These are phyloP conservation scores for Penelope pileata DNA, from an alignment of 2,113 vertebrate species.

Conservation along the genomic window DNA sequence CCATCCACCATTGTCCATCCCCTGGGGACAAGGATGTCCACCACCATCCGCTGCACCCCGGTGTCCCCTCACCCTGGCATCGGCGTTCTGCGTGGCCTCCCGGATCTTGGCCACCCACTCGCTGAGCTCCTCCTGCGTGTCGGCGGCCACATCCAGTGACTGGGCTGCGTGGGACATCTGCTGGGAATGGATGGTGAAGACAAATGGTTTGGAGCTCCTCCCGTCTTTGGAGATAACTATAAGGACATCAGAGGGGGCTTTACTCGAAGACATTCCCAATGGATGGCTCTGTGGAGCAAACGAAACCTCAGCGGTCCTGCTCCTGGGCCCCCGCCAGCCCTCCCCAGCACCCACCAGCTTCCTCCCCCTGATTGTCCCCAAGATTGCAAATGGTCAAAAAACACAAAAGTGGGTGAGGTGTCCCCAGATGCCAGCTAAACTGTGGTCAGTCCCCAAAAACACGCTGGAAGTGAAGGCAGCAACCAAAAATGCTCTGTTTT, in stretches of 20 bases:
- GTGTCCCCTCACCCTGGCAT: conserved; percentile 86
- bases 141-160: conserved; percentile 87
- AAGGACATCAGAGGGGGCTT: conserved; percentile 83
- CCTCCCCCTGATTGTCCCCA: background rate
- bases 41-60: background rate
- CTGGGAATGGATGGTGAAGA: conserved; percentile 90
- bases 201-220: conserved; percentile 90
- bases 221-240: conserved; percentile 84
- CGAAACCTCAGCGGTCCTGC: conserved; percentile 33
- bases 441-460: background rate
- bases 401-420: background rate
- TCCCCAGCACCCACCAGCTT: background rate
- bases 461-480: background rate
- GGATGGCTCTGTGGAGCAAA: conserved; percentile 37
- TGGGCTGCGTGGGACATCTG: conserved; percentile 78
- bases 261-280: conserved; percentile 37
- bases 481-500: background rate
- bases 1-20: background rate
- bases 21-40: background rate
- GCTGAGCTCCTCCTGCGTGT: conserved; percentile 88
- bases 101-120: conserved; percentile 97
- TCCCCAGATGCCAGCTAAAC: background rate
- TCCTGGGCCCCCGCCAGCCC: background rate
- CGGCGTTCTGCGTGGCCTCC: conserved; percentile 91
- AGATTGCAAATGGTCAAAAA: background rate